phyloP scores from a whole-genome alignment of 2,888 invertebrate genomes.

The Polia nebulosa region DNA sequence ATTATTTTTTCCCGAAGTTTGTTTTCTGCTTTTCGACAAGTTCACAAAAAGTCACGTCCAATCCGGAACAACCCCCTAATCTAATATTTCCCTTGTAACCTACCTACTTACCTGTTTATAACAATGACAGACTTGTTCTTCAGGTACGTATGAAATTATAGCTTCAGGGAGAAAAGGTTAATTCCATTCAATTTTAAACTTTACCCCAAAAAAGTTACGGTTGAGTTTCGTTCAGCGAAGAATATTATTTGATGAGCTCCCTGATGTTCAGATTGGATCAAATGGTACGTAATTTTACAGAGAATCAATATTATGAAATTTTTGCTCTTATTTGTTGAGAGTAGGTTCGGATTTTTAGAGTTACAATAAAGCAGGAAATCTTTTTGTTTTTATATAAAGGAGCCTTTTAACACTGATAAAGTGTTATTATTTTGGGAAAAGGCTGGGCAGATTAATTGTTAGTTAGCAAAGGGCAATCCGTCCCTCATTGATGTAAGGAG shows the following conservation, averaged over 20 bases:
- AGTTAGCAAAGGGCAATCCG: too few species aligned
- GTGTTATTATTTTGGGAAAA: too few species aligned
- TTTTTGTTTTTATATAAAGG: neutral
- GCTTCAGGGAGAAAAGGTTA: constrained; percentile 33
- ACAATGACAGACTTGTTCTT: constrained; percentile 57
- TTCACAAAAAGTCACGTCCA: constrained; percentile 23
- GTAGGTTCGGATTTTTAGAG: neutral
- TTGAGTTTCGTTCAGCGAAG: constrained; percentile 16
- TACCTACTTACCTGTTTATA: constrained; percentile 47
- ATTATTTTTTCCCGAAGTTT: constrained; percentile 2
- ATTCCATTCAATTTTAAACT: constrained; percentile 23
- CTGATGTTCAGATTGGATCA: constrained; percentile 43
- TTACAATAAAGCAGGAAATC: neutral
- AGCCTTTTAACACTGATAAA: too few species aligned
- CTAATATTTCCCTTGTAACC: constrained; percentile 43
- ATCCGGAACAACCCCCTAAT: constrained; percentile 39
- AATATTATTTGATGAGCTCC: constrained; percentile 37
- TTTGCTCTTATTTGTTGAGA: constrained; percentile 13
- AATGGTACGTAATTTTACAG: constrained; percentile 49
- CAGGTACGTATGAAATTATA: constrained; percentile 50
- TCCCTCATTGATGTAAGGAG: neutral
- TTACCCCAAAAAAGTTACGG: neutral
- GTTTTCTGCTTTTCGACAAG: constrained; percentile 3
- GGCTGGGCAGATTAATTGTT: too few species aligned
- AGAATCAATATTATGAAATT: constrained; percentile 40